Evolutionary conservation across 2,797 vertebrate genomes (phyloP), one percentile per base, ranked within the genome.

Genomic region (Helicolenus hilgendorfi): DNA sequence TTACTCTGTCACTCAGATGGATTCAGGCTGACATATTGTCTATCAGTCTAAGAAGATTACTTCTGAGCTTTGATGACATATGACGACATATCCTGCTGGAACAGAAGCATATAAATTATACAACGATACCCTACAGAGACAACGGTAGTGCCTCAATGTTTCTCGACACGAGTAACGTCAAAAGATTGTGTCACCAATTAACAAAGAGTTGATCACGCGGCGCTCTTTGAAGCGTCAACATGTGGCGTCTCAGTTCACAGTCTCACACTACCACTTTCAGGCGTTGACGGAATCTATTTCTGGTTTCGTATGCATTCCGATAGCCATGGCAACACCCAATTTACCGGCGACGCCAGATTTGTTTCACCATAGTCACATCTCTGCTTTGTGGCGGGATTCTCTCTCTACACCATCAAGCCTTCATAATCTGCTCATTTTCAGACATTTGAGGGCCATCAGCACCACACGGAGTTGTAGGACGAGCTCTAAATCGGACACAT

Each of bases 241-340:
- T 86, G 78, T 89, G 89, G 83, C 55, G 68, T 89, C 83, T 80
- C 56, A 64, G 77, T 58, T 73, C 81, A 86, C 87, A 88, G 92
- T 89, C 94, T 95, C 71, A 7, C 86, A 59, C 85, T 73, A 67
- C 49, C 65, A 72, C 77, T 56, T 11, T 11, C 11, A 62, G 45
- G 80, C 81, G 81, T 84, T 74, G 71, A 90, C 59, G 53, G 35
- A 68, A 81, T 94, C 88, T 96, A 94, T 94, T 95, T 91, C 26
- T 72, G 90, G 69, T 75, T 78, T 68, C 68, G 59, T 38, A 29
- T 75, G 65, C 65, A 7, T 88, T 77, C 79, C 62, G 35, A 74
- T 83, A 70, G 65, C 77, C 60, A 84, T 88, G 80, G 88, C 75
- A 82, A 88, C 77, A 24, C n/a, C 24, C 45, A 58, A 7, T 85